phyloP scores from a whole-genome alignment of 2,888 invertebrate genomes.

The Proisotoma minuta region DNA sequence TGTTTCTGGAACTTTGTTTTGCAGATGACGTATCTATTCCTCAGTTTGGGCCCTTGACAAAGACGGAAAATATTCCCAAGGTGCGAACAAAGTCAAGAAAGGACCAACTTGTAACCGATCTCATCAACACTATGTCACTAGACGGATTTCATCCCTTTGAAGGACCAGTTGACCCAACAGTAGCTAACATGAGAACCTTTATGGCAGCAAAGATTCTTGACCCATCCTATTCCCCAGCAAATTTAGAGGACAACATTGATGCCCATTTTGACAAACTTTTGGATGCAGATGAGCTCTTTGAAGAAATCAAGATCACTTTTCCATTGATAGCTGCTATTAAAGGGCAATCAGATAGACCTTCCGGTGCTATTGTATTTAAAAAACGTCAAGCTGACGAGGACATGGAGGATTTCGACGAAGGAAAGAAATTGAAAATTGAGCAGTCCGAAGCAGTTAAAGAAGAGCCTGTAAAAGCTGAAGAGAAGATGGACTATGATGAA shows the following conservation, averaged over 20 bases:
- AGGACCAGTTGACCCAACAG: constrained; percentile 39
- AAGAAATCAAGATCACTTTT: constrained; percentile 22
- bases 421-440: constrained; percentile 30
- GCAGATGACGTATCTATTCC: constrained; percentile 43
- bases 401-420: constrained; percentile 6
- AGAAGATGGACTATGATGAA: constrained; percentile 28
- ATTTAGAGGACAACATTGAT: constrained; percentile 24
- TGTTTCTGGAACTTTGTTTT: constrained; percentile 35
- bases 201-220: constrained; percentile 28
- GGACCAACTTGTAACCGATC: constrained; percentile 39
- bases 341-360: constrained; percentile 29
- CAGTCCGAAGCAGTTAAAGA: constrained; percentile 13
- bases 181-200: constrained; percentile 15
- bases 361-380: constrained; percentile 38
- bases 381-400: constrained; percentile 25
- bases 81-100: constrained; percentile 23
- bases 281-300: constrained; percentile 1
- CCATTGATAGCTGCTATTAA: constrained; percentile 29
- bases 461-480: constrained; percentile 12
- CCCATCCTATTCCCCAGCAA: neutral
- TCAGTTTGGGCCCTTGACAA: constrained; percentile 32
- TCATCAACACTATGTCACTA: constrained; percentile 27
- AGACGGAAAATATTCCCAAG: too few species aligned
- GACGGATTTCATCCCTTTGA: constrained; percentile 23
- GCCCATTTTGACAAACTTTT: constrained; percentile 27